Base-by-base conservation (phyloP, 2,797 vertebrate genomes). In the Notolabrus celidotus region DNA sequence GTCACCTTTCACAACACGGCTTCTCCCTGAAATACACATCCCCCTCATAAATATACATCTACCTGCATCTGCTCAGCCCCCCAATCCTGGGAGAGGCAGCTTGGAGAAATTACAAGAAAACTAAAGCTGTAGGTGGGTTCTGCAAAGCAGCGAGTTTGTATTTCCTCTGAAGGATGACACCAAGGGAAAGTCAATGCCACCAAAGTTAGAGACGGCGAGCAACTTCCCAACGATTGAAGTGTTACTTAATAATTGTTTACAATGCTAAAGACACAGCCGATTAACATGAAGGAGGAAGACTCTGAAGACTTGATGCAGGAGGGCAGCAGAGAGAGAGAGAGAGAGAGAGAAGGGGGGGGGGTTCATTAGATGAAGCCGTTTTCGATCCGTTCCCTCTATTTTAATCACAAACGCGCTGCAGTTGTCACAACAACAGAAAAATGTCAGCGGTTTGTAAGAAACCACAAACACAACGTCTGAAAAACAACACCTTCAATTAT, bases 21-120 rank as follows among this genome's bases (percentile, higher is more conserved):
- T 82, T 90, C 83, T 86, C 86, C 77, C 83, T 72, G 85, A 89
- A 89, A 91, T 84, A 86, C 87, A 85, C 89, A 83, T 67, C 86
- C 79, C 77, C 79, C 88, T 92, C 89, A 93, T 88, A 91, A 93
- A 94, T 92, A 93, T 88, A 92, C 86, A 92, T 89, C 81, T 70
- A 83, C 80, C 88, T 89, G 90, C 88, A 88, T 88, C 89, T 87
- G 83, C 77, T 88, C 89, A 64, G 64, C 82, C 82, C 57, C 81
- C 61, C 75, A 65, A 67, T 76, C 47, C 78, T 61, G 36, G 68
- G 49, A 67, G n/a, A 61, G 36, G 66, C 53, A 74, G 79, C 74
- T 29, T n/a, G 67, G 56, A 86, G 79, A 88, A 85, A 85, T 87
- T 79, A 89, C 84, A 84, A 72, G 78, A 79, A 87, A 89, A 87